Evolutionary conservation across 2,113 vertebrate genomes (phyloP).

Genomic region (Cebus imitator): DNA sequence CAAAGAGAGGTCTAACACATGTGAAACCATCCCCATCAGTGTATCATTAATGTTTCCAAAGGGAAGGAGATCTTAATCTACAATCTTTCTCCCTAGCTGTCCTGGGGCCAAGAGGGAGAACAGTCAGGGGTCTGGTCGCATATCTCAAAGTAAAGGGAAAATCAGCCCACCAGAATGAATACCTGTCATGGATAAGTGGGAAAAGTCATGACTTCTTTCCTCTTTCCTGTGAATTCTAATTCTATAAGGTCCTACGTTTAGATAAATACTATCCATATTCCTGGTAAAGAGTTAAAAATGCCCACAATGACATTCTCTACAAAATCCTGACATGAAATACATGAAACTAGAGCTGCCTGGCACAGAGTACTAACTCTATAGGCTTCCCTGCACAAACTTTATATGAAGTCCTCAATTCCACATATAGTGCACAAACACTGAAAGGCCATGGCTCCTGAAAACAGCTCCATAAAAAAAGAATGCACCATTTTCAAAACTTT

Average conservation of each 20-base stretch:
- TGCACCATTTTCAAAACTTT: slow-evolving; percentile 67
- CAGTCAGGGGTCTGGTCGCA: not conserved
- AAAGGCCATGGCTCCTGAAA: slow-evolving; percentile 77
- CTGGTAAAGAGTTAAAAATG: slow-evolving; percentile 65
- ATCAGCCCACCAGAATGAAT: not conserved
- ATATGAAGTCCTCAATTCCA: slow-evolving; percentile 76
- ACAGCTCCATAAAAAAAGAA: slow-evolving; percentile 70
- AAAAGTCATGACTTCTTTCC: slow-evolving; percentile 37
- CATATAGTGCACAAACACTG: slow-evolving; percentile 66
- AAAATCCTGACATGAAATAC: slow-evolving; percentile 64
- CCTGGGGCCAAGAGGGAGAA: not conserved
- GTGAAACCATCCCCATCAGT: not conserved
- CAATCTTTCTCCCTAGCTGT: not conserved
- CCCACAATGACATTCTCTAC: slow-evolving; percentile 71
- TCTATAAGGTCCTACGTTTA: slow-evolving; percentile 50
- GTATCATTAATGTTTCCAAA: slow-evolving; percentile 15
- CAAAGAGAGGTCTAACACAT: not conserved
- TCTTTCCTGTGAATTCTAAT: slow-evolving; percentile 47
- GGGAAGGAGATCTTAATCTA: not conserved
- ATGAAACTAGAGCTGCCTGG: slow-evolving; percentile 71
- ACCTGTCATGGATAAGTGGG: not conserved
- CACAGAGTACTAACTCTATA: not conserved
- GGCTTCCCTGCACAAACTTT: slow-evolving; percentile 44
- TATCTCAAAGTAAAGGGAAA: slow-evolving; percentile 33
- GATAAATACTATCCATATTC: slow-evolving; percentile 52